phyloP scores from a whole-genome alignment of 2,797 vertebrate species.

The Arnoldichthys spilopterus region DNA sequence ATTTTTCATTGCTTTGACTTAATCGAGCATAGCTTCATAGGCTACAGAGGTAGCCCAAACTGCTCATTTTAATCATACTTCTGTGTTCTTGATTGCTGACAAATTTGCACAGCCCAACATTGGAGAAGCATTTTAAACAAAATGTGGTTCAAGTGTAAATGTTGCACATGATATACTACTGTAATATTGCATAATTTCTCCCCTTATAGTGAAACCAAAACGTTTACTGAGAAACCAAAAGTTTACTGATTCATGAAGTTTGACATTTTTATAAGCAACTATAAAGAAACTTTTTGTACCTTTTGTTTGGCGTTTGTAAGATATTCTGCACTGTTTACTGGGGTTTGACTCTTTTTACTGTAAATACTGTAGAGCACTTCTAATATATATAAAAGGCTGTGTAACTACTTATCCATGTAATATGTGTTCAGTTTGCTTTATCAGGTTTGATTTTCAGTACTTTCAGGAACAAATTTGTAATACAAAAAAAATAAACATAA shows the following conservation, averaged over 20 bases:
- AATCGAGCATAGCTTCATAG: neutral
- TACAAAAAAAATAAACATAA: neutral
- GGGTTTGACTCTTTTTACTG: neutral
- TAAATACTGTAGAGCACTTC: neutral
- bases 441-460: neutral
- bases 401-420: neutral
- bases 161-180: neutral
- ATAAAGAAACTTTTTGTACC: neutral
- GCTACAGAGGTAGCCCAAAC: neutral
- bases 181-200: neutral
- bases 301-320: neutral
- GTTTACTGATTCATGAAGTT: neutral
- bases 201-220: conserved; percentile 1
- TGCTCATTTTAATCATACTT: neutral
- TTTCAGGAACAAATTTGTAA: conserved; percentile 5
- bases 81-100: neutral
- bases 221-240: neutral
- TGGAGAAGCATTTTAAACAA: neutral
- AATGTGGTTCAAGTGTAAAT: neutral
- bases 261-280: conserved; percentile 2
- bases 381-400: neutral
- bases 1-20: neutral
- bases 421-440: neutral
- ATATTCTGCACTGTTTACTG: neutral
- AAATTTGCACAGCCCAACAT: neutral